A percentile compares a stretch with the other conserved stretches of the same genome.
Evolutionary conservation across 1,140 invertebrate species (phyloP).

Genomic region (Macrobrachium rosenbergii): DNA sequence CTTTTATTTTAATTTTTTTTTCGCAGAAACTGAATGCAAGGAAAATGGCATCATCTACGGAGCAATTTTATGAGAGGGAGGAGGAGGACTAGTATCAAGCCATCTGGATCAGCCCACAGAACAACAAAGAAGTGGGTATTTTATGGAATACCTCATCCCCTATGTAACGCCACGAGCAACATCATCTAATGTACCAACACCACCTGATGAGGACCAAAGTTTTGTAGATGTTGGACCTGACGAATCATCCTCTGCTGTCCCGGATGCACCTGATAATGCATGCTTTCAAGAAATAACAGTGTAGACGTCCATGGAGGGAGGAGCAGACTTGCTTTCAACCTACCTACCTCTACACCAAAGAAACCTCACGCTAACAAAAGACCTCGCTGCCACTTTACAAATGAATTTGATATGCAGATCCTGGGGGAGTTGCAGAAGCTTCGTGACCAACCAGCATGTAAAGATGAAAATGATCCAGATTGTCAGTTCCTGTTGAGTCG

Average conservation of each 20-base stretch:
- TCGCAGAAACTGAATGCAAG: too few relatives aligned
- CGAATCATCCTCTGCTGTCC: background rate
- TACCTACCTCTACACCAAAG: background rate
- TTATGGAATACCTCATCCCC: conserved; percentile 1
- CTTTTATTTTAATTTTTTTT: too few relatives aligned
- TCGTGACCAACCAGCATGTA: background rate
- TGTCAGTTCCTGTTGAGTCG: background rate
- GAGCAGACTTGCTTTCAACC: background rate
- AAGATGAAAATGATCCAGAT: background rate
- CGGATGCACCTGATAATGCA: background rate
- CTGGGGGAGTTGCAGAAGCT: background rate
- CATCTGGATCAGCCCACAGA: too few relatives aligned
- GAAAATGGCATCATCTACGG: too few relatives aligned
- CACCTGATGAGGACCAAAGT: background rate
- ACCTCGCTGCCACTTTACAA: background rate
- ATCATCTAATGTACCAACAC: conserved; percentile 4
- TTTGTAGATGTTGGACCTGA: background rate
- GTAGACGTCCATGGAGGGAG: background rate
- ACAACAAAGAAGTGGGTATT: background rate
- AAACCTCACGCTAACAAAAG: conserved; percentile 6
- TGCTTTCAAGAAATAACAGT: background rate
- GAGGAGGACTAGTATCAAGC: too few relatives aligned
- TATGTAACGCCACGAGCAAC: conserved; percentile 5
- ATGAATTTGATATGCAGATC: background rate
- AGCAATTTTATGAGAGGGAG: too few relatives aligned